Percentiles rank a stretch among this genome's conserved stretches.
Evolutionary conservation across 1,140 invertebrate species (phyloP).

Genomic region (Drosophila sechellia): DNA sequence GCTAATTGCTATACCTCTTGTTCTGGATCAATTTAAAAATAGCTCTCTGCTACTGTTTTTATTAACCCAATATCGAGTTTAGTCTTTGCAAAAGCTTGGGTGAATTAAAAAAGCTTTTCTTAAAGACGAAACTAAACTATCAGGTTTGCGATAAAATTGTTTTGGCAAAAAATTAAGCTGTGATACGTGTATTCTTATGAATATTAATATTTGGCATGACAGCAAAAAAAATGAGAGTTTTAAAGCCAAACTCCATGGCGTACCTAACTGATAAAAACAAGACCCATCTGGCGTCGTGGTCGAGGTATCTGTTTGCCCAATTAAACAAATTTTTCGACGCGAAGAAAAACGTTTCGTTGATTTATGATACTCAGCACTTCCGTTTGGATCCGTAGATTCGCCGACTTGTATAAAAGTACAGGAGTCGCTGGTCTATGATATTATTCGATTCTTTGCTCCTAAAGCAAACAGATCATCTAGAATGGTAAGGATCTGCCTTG

Average conservation of each 20-base stretch:
- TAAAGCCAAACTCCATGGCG: conserved; percentile 33
- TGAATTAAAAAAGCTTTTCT: conserved; percentile 22
- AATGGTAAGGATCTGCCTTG: conserved; percentile 58
- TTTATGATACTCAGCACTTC: conserved; percentile 73
- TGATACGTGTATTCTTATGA: conserved; percentile 52
- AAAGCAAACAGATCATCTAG: conserved; percentile 54
- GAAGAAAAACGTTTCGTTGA: conserved; percentile 57
- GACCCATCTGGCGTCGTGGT: conserved; percentile 35
- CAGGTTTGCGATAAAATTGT: conserved; percentile 37
- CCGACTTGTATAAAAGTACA: conserved; percentile 65
- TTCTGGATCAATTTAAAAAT: conserved; percentile 29
- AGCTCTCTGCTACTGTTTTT: conserved; percentile 34
- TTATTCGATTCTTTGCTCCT: conserved; percentile 63
- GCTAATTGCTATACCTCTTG: conserved; percentile 28
- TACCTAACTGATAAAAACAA: conserved; percentile 43
- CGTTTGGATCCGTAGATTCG: conserved; percentile 45
- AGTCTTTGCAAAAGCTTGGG: not conserved
- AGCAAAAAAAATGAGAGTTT: conserved; percentile 53
- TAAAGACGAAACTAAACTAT: conserved; percentile 29
- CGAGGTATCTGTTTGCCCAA: conserved; percentile 50
- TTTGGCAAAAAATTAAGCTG: conserved; percentile 33
- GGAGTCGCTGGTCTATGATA: conserved; percentile 38
- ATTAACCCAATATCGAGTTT: not conserved
- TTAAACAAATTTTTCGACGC: conserved; percentile 52
- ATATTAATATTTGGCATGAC: conserved; percentile 50